Base-by-base conservation (phyloP, 2,797 vertebrate species). In the Podarcis siculus region DNA sequence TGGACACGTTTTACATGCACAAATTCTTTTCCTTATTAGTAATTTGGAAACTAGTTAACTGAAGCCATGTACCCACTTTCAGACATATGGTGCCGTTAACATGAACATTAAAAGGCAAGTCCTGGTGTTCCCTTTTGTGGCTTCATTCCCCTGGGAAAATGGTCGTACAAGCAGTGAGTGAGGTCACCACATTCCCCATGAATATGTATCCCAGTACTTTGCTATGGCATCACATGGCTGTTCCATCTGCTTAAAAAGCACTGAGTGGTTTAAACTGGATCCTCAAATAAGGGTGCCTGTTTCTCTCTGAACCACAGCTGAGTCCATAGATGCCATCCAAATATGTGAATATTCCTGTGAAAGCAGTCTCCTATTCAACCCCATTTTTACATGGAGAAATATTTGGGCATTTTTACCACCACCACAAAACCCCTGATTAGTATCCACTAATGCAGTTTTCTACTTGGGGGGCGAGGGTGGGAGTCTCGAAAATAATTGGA, bases 11-110 rank as follows among this genome's bases (percentile, higher is more conserved):
- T 61, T 64, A 85, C 72, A 42, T 64, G 76, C n/a, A 86, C 32
- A 78, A 78, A 84, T 84, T 73, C 49, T 86, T 79, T 79, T 55
- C 78, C 73, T 86, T 76, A 71, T 86, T 86, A 86, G 76, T 71
- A 35, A 71, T 69, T 79, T 86, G 76, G 85, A 86, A 86, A 19
- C 32, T 35, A 42, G 66, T 79, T 85, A 79, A 86, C 64, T 79
- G 66, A 78, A 79, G 75, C 85, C 67, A 79, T 69, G 17, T 19
- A 85, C 45, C 25, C 75, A 79, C 32, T 78, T 82, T 67, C 85
- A 67, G 55, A 79, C 78, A 73, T 69, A 42, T 61, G 78, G 86
- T 72, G 35, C 35, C 23, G 8, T 87, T 72, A 72, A 81, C 72
- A 19, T 80, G 66, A 79, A 71, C 42, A 42, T 8, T 79, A 25